phyloP scores from a whole-genome alignment of 2,888 invertebrate species.

The Plagodis dolabraria region DNA sequence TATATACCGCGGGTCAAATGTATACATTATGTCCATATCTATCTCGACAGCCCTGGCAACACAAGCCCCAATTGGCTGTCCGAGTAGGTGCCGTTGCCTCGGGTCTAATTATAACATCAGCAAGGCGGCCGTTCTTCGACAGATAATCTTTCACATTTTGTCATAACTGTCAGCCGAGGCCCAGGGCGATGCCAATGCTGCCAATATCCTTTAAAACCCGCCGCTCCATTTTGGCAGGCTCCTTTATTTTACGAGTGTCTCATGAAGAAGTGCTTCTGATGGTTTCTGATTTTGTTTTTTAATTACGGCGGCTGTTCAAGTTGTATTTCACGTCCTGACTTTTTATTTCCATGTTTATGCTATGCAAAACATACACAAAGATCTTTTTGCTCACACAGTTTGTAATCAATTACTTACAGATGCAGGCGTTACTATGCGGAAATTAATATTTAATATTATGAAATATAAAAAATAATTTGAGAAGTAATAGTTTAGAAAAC shows the following conservation, averaged over 20 bases:
- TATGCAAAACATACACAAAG: too few species aligned
- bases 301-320: too few species aligned
- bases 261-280: conserved; percentile 8
- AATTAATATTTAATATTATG: too few species aligned
- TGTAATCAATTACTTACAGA: too few species aligned
- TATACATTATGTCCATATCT: not conserved
- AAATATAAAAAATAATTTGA: too few species aligned
- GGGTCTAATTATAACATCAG: conserved; percentile 83
- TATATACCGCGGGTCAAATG: too few species aligned
- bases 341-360: too few species aligned
- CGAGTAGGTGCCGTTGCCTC: conserved; percentile 74
- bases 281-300: not conserved
- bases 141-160: conserved; percentile 81
- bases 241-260: conserved; percentile 10
- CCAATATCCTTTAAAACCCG: conserved; percentile 11
- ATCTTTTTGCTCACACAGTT: too few species aligned
- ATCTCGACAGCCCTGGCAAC: not conserved
- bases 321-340: too few species aligned
- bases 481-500: too few species aligned
- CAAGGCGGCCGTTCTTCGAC: conserved; percentile 62
- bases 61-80: conserved; percentile 61
- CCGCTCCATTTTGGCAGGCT: conserved; percentile 11
- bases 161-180: conserved; percentile 68
- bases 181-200: conserved; percentile 40
- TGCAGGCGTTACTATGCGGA: too few species aligned